Percentiles rank a stretch among this genome's conserved stretches.
Conservation (phyloP, 2,888 invertebrate genomes). For the Blomia tropicalis region DNA sequence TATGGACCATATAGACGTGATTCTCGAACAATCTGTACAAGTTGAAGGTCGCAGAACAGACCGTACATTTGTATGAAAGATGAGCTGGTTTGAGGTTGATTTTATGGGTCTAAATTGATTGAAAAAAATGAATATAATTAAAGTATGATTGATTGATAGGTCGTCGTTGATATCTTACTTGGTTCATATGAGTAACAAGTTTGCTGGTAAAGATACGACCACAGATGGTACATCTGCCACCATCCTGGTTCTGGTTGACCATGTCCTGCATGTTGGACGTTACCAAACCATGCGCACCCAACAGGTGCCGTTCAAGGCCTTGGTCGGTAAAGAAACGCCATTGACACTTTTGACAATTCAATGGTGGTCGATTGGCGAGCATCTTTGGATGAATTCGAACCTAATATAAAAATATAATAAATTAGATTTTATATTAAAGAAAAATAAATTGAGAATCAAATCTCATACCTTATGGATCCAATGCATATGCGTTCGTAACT, state of each 20-base stretch:
- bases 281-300: conserved; percentile 82
- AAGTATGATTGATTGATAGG: not conserved
- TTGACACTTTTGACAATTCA: conserved; percentile 90
- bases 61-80: conserved; percentile 82
- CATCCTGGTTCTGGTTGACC: conserved; percentile 82
- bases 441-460: not conserved
- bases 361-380: conserved; percentile 81
- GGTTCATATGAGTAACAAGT: conserved; percentile 70
- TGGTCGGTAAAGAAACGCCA: conserved; percentile 92
- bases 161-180: conserved; percentile 34
- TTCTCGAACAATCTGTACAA: conserved; percentile 90
- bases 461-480: conserved; percentile 84
- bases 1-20: conserved; percentile 82
- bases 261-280: conserved; percentile 91
- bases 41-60: conserved; percentile 81
- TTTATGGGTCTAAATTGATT: conserved; percentile 50
- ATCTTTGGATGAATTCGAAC: conserved; percentile 89
- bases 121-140: not conserved
- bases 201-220: conserved; percentile 91
- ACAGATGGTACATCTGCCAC: conserved; percentile 83
- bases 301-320: conserved; percentile 80
- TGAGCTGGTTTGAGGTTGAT: conserved; percentile 81
- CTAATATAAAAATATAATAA: conserved; percentile 20
- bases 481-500: conserved; percentile 85
- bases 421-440: conserved; percentile 2